phyloP scores from a whole-genome alignment of 1,140 invertebrate genomes.

The Geopemphigus sp. region DNA sequence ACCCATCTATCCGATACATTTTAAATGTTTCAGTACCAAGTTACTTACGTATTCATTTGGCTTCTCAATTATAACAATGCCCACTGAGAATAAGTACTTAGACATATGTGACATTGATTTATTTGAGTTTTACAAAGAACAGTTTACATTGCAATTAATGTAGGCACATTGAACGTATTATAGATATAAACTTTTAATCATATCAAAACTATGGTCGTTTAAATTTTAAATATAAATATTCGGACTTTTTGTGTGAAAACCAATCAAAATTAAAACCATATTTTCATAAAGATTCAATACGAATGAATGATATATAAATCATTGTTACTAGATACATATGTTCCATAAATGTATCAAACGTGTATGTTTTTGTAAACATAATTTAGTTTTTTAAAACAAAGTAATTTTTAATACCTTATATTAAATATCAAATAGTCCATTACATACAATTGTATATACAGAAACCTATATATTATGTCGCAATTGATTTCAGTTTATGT shows the following conservation, averaged over 20 bases:
- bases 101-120: not conserved
- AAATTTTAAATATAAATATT: not conserved
- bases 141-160: conserved; percentile 13
- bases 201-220: not conserved
- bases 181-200: not conserved
- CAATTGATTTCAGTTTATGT: not conserved
- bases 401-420: no score
- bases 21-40: not conserved
- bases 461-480: not conserved
- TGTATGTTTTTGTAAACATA: no score
- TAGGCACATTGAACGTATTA: not conserved
- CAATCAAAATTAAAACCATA: no score
- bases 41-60: not conserved
- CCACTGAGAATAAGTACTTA: not conserved
- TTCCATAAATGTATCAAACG: no score
- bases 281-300: no score
- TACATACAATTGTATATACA: not conserved
- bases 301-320: no score
- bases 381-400: no score
- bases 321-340: no score
- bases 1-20: not conserved
- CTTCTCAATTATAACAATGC: not conserved
- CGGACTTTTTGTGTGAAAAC: no score
- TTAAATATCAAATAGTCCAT: no score
- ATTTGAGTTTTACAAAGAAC: conserved; percentile 13